Percentiles rank a stretch among this genome's conserved stretches.
Evolutionary conservation across 1,140 invertebrate species (phyloP).

Genomic region (Drosophila ananassae): DNA sequence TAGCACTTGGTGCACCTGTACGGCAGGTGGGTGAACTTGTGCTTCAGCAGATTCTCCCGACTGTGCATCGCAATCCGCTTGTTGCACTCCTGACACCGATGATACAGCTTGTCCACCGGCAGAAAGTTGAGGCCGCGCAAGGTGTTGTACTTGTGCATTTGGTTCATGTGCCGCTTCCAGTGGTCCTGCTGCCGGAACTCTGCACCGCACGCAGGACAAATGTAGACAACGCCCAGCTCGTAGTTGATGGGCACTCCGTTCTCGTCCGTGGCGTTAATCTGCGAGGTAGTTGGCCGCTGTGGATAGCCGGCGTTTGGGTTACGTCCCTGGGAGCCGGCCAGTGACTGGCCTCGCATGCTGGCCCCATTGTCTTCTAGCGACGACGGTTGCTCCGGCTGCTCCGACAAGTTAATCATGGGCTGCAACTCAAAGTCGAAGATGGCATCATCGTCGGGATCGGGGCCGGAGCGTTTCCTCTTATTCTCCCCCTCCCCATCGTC

Average conservation of each 20-base stretch:
- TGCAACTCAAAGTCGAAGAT: slow-evolving; percentile 77
- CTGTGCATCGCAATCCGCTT: slow-evolving; percentile 81
- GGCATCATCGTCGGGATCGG: slow-evolving; percentile 72
- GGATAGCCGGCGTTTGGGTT: not conserved
- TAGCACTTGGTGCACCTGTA: slow-evolving; percentile 74
- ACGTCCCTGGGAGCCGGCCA: not conserved
- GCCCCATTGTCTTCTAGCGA: slow-evolving; percentile 27
- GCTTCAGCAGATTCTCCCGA: slow-evolving; percentile 76
- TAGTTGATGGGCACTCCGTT: slow-evolving; percentile 72
- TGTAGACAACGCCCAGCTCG: slow-evolving; percentile 76
- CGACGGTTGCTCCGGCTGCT: slow-evolving; percentile 14
- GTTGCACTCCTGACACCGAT: slow-evolving; percentile 72
- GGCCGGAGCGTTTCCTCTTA: slow-evolving; percentile 5
- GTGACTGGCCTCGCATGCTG: slow-evolving; percentile 38
- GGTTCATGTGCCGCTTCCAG: slow-evolving; percentile 79
- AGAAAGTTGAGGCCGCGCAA: slow-evolving; percentile 72
- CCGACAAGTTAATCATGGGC: slow-evolving; percentile 52
- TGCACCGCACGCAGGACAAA: slow-evolving; percentile 68
- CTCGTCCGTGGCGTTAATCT: slow-evolving; percentile 70
- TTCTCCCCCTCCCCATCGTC: slow-evolving; percentile 31
- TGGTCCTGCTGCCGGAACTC: slow-evolving; percentile 72
- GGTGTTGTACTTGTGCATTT: slow-evolving; percentile 71
- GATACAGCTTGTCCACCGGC: slow-evolving; percentile 75
- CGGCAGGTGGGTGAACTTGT: slow-evolving; percentile 81
- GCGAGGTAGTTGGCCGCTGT: slow-evolving; percentile 60